Evolutionary conservation across 2,113 vertebrate species (phyloP).

Genomic region (Lonchura striata): DNA sequence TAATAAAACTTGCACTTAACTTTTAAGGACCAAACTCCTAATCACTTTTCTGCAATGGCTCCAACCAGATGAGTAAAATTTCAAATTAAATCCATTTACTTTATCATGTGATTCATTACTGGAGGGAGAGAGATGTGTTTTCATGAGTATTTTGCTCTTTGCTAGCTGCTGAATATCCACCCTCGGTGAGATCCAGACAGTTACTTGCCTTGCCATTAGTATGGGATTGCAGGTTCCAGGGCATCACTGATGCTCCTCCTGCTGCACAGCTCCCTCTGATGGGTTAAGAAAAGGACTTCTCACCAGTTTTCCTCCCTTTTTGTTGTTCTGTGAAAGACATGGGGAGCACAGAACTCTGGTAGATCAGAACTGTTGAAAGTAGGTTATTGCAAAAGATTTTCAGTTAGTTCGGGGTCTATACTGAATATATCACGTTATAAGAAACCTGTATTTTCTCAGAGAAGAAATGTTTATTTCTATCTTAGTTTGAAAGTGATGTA

Average conservation of each 20-base stretch:
- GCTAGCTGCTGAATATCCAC: not conserved
- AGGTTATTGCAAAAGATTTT: not conserved
- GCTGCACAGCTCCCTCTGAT: not conserved
- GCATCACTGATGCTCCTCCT: not conserved
- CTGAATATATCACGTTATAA: not conserved
- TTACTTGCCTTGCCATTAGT: not conserved
- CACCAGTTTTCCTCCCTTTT: not conserved
- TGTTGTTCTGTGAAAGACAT: not conserved
- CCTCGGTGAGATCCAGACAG: not conserved
- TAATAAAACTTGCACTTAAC: not conserved
- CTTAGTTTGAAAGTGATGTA: not conserved
- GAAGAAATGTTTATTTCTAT: not conserved
- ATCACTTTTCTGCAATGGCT: not conserved
- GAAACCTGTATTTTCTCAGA: not conserved
- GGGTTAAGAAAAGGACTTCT: not conserved
- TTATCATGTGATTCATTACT: not conserved
- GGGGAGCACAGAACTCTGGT: not conserved
- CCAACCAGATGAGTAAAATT: not conserved
- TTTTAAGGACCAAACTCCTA: not conserved
- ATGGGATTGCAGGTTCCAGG: not conserved
- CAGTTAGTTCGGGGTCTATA: not conserved
- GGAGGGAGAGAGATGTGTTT: not conserved
- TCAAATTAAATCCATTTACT: not conserved
- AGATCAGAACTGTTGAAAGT: not conserved
- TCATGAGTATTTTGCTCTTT: not conserved